A percentile compares a stretch with the other conserved stretches of the same genome.
Conservation (phyloP, 2,797 vertebrate species). For the Hydrocynus forskahlii region DNA sequence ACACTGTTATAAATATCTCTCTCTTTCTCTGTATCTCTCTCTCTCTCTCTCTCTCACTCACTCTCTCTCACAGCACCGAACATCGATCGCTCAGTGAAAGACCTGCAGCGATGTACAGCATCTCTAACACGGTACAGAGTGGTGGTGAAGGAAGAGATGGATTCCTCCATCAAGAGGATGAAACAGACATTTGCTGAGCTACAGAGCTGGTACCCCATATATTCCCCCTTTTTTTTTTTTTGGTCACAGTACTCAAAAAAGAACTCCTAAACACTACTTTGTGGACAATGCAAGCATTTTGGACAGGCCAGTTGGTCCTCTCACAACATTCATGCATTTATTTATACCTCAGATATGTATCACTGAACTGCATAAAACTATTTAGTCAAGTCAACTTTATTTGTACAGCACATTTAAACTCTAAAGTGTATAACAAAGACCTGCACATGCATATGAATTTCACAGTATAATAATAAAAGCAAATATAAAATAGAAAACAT, state of each 20-base stretch:
- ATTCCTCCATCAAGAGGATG: constrained; percentile 93
- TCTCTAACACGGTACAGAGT: constrained; percentile 93
- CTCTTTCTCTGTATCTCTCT: background rate
- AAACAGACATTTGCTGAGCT: constrained; percentile 93
- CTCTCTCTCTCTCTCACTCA: background rate
- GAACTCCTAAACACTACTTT: background rate
- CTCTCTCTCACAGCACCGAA: constrained; percentile 80
- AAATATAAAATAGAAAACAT: too few species aligned
- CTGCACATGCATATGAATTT: too few species aligned
- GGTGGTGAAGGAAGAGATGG: constrained; percentile 95
- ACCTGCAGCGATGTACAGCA: constrained; percentile 92
- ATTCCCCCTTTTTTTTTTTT: background rate
- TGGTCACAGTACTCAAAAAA: constrained; percentile 61
- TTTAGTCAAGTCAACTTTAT: too few species aligned
- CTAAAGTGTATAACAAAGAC: too few species aligned
- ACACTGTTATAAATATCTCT: constrained; percentile 2
- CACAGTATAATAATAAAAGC: too few species aligned
- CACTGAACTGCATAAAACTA: too few species aligned
- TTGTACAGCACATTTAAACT: too few species aligned
- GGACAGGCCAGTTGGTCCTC: background rate
- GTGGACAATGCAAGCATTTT: background rate
- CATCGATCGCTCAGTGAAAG: constrained; percentile 95
- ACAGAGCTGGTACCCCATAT: constrained; percentile 83
- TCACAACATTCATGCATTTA: too few species aligned
- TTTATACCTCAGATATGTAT: too few species aligned